Evolutionary conservation across 2,113 vertebrate genomes (phyloP).

Genomic region (Trachemys scripta): DNA sequence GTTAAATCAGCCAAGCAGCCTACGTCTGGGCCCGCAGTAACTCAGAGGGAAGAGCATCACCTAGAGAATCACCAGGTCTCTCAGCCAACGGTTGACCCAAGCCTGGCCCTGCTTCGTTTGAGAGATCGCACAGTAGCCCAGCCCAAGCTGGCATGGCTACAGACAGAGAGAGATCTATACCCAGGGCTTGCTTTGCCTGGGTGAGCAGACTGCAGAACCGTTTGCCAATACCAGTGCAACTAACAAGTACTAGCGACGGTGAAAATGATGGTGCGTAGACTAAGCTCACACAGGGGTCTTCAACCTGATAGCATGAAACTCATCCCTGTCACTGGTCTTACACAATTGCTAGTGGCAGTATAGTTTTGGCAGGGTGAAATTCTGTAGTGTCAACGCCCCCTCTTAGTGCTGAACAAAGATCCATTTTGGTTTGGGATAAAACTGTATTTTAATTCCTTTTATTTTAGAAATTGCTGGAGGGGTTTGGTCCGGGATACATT

Average conservation of each 20-base stretch:
- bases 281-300: background rate
- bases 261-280: background rate
- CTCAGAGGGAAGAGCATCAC: background rate
- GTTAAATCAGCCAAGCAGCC: background rate
- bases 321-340: background rate
- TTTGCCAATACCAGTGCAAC: background rate
- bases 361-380: background rate
- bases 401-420: background rate
- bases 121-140: background rate
- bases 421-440: background rate
- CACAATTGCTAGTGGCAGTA: background rate
- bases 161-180: background rate
- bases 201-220: background rate
- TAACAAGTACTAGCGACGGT: background rate
- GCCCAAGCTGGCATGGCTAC: background rate
- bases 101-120: background rate
- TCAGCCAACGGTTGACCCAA: background rate
- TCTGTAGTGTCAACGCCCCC: background rate
- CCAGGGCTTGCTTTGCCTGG: background rate
- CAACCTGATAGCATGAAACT: background rate
- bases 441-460: background rate
- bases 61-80: background rate
- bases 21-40: background rate
- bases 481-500: background rate
- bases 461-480: background rate